Base-by-base conservation (phyloP, 2,888 invertebrate genomes). In the Drosophila differens region DNA sequence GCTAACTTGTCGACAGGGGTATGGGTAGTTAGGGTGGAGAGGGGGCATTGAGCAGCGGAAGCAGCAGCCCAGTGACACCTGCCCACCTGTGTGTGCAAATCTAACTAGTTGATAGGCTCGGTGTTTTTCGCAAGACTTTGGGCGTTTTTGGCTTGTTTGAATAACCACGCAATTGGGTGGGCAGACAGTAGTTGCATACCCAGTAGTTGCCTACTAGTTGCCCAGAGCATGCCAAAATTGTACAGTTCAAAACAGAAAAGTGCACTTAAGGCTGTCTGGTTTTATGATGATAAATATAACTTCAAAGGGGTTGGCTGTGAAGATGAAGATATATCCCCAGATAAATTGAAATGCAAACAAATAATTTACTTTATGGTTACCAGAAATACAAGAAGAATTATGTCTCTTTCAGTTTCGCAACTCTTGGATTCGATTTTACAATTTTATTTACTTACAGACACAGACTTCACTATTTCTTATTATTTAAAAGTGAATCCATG, bases 1-100 rank as follows among this genome's bases (percentile, higher is more conserved):
- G 87, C 78, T 55, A 63, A 19, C 54, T 44, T 44, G 55, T 12
- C 47, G 19, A 30, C 37, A 14, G 41, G 58, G 52, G 62, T 39
- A 25, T 51, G 58, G 53, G 58, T 35, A 47, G 53, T 53, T 41
- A 47, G 25, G 44, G 35, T 10, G 25, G 14, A 12, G 53, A 25
- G 30, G 19, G 52, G 51, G 57, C n/a, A n/a, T 58, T 12, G 0
- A 51, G 51, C 58, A 55, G 55, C 58, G 63, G 54, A 64, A 57
- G 52, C 58, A 53, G 32, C n/a, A 63, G n/a, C 64, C 37, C 65
- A 57, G 12, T 52, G 65, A 69, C 84, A 83, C 82, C 84, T 85
- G 82, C 85, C 84, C 84, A 85, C 83, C 82, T 74, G 74, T 55
- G 49, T 74, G 53, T 63, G 57, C 41, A 47, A 60, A 41, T 30